phyloP scores from a whole-genome alignment of 2,113 vertebrate genomes.

The Porphyrio hochstetteri region DNA sequence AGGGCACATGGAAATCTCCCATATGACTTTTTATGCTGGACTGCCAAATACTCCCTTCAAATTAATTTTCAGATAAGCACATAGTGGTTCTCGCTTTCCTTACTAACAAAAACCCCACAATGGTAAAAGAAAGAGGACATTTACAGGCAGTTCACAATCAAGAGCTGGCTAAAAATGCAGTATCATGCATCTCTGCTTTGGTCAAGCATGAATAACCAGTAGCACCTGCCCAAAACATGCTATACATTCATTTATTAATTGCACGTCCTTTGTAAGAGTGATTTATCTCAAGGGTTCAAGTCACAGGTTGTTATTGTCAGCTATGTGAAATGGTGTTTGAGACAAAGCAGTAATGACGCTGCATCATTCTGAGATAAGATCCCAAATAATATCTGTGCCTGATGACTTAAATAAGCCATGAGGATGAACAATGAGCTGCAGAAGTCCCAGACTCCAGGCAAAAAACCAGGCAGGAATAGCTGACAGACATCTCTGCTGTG shows the following conservation, averaged over 20 bases:
- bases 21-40: neutral
- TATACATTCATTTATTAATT: neutral
- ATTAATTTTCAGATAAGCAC: neutral
- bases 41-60: neutral
- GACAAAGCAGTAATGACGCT: neutral
- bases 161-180: neutral
- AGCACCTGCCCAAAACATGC: neutral
- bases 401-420: neutral
- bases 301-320: neutral
- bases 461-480: neutral
- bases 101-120: neutral
- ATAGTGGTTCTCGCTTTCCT: rapidly evolving
- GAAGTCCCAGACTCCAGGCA: neutral
- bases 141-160: neutral
- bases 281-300: neutral
- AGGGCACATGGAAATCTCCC: neutral
- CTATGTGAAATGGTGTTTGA: neutral
- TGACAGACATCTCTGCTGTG: neutral
- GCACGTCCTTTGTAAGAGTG: neutral
- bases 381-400: neutral
- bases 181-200: neutral
- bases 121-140: neutral
- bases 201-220: neutral
- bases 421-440: neutral
- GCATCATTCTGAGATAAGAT: conserved; percentile 32